Evolutionary conservation across 2,888 invertebrate species (phyloP), one percentile per base, ranked within the genome.

Genomic region (Drosophila ezoana): DNA sequence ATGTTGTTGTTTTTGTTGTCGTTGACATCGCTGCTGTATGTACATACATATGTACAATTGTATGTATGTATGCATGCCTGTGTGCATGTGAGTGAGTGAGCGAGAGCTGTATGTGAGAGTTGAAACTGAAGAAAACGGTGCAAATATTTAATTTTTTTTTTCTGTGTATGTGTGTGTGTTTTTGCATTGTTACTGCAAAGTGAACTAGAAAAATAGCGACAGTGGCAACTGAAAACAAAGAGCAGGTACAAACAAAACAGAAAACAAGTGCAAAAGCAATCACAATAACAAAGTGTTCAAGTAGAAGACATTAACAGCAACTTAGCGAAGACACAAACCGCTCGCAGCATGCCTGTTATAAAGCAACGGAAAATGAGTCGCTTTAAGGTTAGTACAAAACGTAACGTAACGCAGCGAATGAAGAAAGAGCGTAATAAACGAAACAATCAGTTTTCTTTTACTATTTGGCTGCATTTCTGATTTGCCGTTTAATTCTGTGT

Each of bases 311-410:
- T 28, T 33, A 58, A 43, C 35, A 66, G 35, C 18, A 16, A 38
- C 20, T 35, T 66, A 72, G 77, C 74, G 28, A 63, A 68, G 71
- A 74, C 71, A 72, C 72, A 45, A 72, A 72, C 71, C 66, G 33
- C 11, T 9, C 38, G 16, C 16, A 38, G 37, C 14, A 90, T 91
- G 91, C 90, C 90, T 69, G 75, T 91, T 69, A 84, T 90, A 72
- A 90, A 91, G 63, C 90, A 90, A 73, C 89, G 91, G 53, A 90
- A 90, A 90, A 89, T 91, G 87, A 87, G 90, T 72, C 90, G 90
- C 57, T 90, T 89, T 75, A 90, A 90, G 90, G 90, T 91, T 87
- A 79, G 89, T 90, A 63, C 37, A 51, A 51, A 60, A 40, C 9
- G 5, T 14, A 20, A 59, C 28, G 28, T 33, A 41, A 51, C 51